Evolutionary conservation across 2,888 invertebrate species (phyloP), one percentile per base, ranked within the genome.

Genomic region (Mythimna pallens): DNA sequence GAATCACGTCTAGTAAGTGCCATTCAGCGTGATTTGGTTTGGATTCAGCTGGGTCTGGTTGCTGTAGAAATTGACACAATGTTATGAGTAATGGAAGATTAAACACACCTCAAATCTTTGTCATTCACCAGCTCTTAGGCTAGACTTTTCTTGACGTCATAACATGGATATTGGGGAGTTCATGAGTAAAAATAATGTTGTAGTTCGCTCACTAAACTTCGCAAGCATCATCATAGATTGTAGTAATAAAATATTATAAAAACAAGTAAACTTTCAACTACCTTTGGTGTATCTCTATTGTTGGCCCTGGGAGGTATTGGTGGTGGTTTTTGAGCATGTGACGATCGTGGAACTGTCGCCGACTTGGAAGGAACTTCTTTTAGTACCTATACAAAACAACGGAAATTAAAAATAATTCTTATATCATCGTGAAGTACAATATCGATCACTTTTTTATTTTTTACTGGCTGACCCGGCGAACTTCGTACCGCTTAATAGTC

Each of bases 1-100:
- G 98, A 20, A 99, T 95, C 1, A 99, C 98, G 90, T 99, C 98
- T 80, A 98, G 97, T 83, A 98, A 97, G 20, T 97, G 97, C 97
- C 98, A 98, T 54, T 97, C 97, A 0, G 87, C 86, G 78, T 92
- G 91, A 50, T 88, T 90, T 3, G 87, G 70, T 63, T 91, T 92
- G 3, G 75, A 77, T 17, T 92, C 90, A 3, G 76, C 80, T 0
- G 89, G 81, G 0, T 92, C 93, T 10, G 87, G 86, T 7, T 75
- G 81, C 94, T 94, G 85, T 25, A 78, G 79, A n/a, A 72, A 4
- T 57, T 17, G 20, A 40, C 40, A 40, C 14, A 22, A 17, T 61
- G 2, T 22, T 40, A 59, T 25, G 30, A 57, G 9, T 20, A 4
- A 34, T 20, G 9, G 34, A 58, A 20, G 6, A 55, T 2, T 1